Evolutionary conservation across 2,888 invertebrate genomes (phyloP).

Genomic region (Netelia virgata): DNA sequence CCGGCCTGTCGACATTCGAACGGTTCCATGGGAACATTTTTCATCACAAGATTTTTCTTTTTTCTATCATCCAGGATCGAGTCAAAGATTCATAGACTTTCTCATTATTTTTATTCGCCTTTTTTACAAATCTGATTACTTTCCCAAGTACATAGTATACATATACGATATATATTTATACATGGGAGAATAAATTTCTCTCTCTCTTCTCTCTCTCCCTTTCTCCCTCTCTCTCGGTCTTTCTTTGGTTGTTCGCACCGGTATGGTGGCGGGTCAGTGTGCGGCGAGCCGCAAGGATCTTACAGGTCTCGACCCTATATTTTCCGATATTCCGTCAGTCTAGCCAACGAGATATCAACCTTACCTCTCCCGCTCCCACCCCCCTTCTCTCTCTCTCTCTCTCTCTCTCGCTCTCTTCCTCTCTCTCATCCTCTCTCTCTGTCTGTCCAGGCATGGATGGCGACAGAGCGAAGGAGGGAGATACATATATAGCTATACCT

Average conservation of each 20-base stretch:
- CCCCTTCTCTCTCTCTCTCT: not conserved
- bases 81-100: constrained; percentile 41
- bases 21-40: not conserved
- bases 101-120: constrained; percentile 7
- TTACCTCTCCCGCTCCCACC: constrained; percentile 1
- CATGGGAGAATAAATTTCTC: not conserved
- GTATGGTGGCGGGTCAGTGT: constrained; percentile 41
- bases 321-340: constrained; percentile 62
- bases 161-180: not conserved
- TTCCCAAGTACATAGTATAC: not conserved
- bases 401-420: constrained; percentile 18
- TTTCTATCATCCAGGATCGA: not conserved
- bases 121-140: constrained; percentile 47
- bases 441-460: not conserved
- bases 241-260: constrained; percentile 26
- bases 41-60: constrained; percentile 2
- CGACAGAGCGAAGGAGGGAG: too few species aligned
- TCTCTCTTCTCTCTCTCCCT: not conserved
- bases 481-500: not conserved
- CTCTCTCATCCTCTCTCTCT: constrained; percentile 14
- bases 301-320: constrained; percentile 46
- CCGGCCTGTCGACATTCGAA: too few species aligned
- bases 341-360: constrained; percentile 32
- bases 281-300: constrained; percentile 49
- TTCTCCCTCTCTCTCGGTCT: not conserved